Percentiles rank a stretch among this genome's conserved stretches.
These are phyloP conservation scores for Colinus virginianus DNA, from an alignment of 2,113 vertebrate genomes.

Conservation along the genomic window DNA sequence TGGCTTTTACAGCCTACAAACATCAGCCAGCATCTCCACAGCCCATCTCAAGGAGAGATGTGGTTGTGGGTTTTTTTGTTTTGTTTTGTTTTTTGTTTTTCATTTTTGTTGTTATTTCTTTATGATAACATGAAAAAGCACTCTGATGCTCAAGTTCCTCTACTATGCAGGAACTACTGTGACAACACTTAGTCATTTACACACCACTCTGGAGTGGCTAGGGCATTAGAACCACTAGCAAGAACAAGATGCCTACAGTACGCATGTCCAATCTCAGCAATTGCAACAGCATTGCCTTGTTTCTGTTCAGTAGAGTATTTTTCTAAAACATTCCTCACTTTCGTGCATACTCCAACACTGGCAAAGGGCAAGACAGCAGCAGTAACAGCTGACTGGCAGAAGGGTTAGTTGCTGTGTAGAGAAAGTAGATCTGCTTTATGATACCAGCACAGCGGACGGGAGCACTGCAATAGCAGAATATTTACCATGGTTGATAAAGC, in stretches of 20 bases:
- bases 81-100: too few species aligned
- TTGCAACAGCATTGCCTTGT: not conserved
- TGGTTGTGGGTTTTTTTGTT: too few species aligned
- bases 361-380: not conserved
- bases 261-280: not conserved
- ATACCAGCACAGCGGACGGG: not conserved
- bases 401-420: not conserved
- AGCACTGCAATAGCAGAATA: not conserved
- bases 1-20: not conserved
- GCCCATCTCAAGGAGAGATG: not conserved
- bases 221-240: not conserved
- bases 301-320: not conserved
- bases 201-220: not conserved
- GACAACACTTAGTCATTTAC: not conserved
- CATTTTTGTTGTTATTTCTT: not conserved
- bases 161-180: not conserved
- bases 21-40: not conserved
- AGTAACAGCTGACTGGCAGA: not conserved
- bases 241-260: not conserved
- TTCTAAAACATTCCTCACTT: not conserved
- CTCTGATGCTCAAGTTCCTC: not conserved
- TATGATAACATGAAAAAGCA: not conserved
- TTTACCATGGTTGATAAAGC: not conserved
- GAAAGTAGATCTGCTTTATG: not conserved
- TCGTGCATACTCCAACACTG: not conserved